phyloP scores from a whole-genome alignment of 2,113 vertebrate species.

The Perca fluviatilis region DNA sequence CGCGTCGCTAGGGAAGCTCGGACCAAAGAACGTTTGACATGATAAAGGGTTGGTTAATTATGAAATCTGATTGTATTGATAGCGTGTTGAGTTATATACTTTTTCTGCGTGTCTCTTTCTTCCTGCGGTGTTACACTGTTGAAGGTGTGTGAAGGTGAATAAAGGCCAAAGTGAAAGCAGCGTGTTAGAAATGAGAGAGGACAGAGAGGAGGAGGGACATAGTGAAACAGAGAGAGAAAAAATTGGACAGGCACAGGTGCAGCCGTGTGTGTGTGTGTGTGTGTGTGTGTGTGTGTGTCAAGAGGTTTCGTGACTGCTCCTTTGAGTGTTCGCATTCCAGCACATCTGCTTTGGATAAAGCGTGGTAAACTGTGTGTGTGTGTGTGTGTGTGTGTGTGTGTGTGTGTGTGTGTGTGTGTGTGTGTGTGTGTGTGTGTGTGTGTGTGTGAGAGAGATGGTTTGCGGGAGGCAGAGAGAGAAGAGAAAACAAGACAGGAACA shows the following conservation, averaged over 20 bases:
- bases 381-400: conserved; percentile 35
- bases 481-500: too few relatives aligned
- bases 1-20: background rate
- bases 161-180: conserved; percentile 63
- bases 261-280: conserved; percentile 40
- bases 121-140: conserved; percentile 28
- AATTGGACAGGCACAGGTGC: conserved; percentile 79
- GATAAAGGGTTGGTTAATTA: background rate
- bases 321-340: conserved; percentile 76
- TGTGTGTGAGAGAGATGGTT: conserved; percentile 15
- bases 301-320: conserved; percentile 77
- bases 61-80: background rate
- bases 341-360: conserved; percentile 80
- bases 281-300: conserved; percentile 14
- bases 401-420: conserved; percentile 25
- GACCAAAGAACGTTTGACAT: background rate
- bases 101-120: background rate
- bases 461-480: too few relatives aligned
- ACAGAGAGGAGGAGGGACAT: conserved; percentile 11
- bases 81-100: background rate
- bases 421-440: conserved; percentile 6
- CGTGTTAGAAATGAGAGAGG: conserved; percentile 56
- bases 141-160: conserved; percentile 57
- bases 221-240: conserved; percentile 46
- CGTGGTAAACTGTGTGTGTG: conserved; percentile 52